Percentiles rank a stretch among this genome's conserved stretches.
These are phyloP conservation scores for Bombus sibiricus DNA, from an alignment of 1,140 invertebrate genomes.

Conservation along the genomic window DNA sequence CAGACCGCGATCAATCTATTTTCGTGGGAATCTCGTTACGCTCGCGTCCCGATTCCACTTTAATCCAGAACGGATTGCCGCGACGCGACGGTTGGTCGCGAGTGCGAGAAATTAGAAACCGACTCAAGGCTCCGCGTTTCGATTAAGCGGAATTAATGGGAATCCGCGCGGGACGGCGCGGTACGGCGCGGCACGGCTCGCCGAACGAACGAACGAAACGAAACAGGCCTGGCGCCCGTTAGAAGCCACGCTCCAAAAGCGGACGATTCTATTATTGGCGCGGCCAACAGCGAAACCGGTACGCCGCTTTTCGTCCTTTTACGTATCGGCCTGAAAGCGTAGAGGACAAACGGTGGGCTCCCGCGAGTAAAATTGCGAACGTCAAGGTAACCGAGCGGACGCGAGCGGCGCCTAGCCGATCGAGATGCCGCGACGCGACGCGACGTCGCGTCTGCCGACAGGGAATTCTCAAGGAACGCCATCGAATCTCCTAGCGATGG, in stretches of 20 bases:
- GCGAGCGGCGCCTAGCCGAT: slow-evolving; percentile 10
- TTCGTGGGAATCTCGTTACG: slow-evolving; percentile 26
- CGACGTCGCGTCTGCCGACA: neutral
- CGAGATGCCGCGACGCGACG: slow-evolving; percentile 23
- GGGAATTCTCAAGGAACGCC: slow-evolving; percentile 24
- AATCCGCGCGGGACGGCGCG: too few relatives aligned
- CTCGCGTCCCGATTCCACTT: slow-evolving; percentile 28
- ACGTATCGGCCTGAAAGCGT: slow-evolving; percentile 53
- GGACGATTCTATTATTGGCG: slow-evolving; percentile 70
- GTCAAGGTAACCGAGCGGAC: slow-evolving; percentile 57
- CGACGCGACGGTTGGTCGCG: neutral
- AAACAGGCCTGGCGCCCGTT: slow-evolving; percentile 53
- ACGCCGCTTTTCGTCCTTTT: slow-evolving; percentile 65
- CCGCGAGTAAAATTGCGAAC: slow-evolving; percentile 52
- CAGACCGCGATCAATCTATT: slow-evolving; percentile 50
- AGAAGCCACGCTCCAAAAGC: slow-evolving; percentile 64
- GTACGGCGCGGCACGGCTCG: too few relatives aligned
- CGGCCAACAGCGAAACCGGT: slow-evolving; percentile 59
- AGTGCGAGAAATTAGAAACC: slow-evolving; percentile 25
- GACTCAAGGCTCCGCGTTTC: slow-evolving; percentile 44
- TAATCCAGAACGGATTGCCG: slow-evolving; percentile 30
- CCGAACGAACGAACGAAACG: too few relatives aligned
- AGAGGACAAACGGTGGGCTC: slow-evolving; percentile 47
- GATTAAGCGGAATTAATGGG: slow-evolving; percentile 52
- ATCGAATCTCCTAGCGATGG: neutral